A percentile compares a stretch with the other conserved stretches of the same genome.
phyloP scores from a whole-genome alignment of 2,113 vertebrate genomes.

The Struthio camelus region DNA sequence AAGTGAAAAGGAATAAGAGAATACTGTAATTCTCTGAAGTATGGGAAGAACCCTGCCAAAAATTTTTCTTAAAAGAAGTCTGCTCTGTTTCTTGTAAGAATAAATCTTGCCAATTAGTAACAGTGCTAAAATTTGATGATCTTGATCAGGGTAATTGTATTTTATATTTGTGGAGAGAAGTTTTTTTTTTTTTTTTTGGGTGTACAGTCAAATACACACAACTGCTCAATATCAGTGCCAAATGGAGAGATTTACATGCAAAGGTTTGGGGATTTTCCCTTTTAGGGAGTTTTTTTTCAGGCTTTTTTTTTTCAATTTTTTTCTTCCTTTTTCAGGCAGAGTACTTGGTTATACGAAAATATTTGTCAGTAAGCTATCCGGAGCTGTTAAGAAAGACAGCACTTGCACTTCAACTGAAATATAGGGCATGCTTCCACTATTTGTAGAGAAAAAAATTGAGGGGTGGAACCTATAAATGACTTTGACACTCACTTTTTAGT shows the following conservation, averaged over 20 bases:
- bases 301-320: no score
- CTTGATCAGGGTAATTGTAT: not conserved
- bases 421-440: not conserved
- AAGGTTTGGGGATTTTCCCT: not conserved
- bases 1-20: not conserved
- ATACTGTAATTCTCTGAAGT: slow-evolving; percentile 34
- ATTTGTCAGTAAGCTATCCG: not conserved
- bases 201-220: not conserved
- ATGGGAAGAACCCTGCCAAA: not conserved
- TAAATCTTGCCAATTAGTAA: not conserved
- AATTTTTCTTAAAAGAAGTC: not conserved
- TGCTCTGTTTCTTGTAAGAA: not conserved
- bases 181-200: not conserved
- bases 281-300: not conserved
- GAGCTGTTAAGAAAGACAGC: not conserved
- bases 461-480: not conserved
- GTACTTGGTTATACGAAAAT: not conserved
- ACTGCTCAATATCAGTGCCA: not conserved
- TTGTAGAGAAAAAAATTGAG: not conserved
- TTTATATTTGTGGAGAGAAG: not conserved
- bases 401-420: not conserved
- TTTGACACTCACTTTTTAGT: not conserved
- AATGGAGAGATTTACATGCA: not conserved
- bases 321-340: no score
- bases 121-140: not conserved